These are phyloP conservation scores for Mesitornis unicolor DNA, from an alignment of 2,113 vertebrate species.

Conservation along the genomic window DNA sequence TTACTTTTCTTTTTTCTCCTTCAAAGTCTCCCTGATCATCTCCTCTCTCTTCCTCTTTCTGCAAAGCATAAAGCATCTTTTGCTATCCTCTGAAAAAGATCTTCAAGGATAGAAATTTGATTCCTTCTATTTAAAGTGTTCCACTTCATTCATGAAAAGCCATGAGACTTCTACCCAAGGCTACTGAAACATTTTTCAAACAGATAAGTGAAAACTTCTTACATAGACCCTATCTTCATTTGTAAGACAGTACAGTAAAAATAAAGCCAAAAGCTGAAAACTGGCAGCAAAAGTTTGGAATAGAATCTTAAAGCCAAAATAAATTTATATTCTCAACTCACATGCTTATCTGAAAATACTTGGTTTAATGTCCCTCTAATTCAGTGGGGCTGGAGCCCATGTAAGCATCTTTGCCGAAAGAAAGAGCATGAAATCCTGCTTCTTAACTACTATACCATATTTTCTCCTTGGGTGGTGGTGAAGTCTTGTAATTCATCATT, in stretches of 20 bases:
- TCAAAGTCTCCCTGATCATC: not conserved
- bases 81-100: not conserved
- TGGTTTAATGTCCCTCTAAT: not conserved
- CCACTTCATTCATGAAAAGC: not conserved
- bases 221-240: not conserved
- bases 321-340: not conserved
- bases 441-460: not conserved
- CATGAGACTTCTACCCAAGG: not conserved
- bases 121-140: not conserved
- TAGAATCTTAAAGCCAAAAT: not conserved
- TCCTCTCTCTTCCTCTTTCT: not conserved
- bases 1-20: rapidly evolving
- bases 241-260: not conserved
- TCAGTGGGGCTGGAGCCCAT: not conserved
- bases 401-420: not conserved
- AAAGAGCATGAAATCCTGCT: not conserved
- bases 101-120: not conserved
- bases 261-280: not conserved
- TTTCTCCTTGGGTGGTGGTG: not conserved
- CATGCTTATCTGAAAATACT: not conserved
- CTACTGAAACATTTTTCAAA: not conserved
- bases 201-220: not conserved
- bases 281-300: not conserved
- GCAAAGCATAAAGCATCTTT: not conserved
- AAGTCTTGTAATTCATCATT: not conserved